phyloP scores from a whole-genome alignment of 1,140 invertebrate genomes.

The Scaptodrosophila lebanonensis region DNA sequence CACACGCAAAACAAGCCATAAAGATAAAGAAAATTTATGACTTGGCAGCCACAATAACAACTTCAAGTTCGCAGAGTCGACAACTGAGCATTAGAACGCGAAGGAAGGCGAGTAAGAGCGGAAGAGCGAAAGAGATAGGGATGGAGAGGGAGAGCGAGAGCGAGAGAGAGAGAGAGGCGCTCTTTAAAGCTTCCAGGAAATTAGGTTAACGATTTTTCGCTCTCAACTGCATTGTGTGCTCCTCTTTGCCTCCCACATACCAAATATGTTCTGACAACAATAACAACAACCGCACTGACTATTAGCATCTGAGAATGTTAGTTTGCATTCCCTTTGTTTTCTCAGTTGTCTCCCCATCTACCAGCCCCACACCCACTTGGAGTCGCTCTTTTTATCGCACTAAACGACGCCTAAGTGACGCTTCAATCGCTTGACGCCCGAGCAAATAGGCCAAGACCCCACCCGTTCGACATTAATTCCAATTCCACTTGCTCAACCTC shows the following conservation, averaged over 20 bases:
- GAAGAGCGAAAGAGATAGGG: background rate
- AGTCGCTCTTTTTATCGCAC: constrained; percentile 61
- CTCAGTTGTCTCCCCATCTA: too few relatives aligned
- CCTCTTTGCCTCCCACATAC: constrained; percentile 7
- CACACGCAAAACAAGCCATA: constrained; percentile 68
- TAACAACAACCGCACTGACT: constrained; percentile 1
- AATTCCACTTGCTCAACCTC: too few relatives aligned
- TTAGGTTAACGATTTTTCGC: constrained; percentile 75
- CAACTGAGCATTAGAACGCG: too few relatives aligned
- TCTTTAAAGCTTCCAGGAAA: constrained; percentile 34
- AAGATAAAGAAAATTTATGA: constrained; percentile 73
- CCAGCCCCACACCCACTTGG: constrained; percentile 1
- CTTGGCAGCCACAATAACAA: constrained; percentile 48
- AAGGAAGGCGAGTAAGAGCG: background rate
- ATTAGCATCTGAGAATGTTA: too few relatives aligned
- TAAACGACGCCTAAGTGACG: constrained; percentile 70
- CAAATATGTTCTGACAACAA: constrained; percentile 52
- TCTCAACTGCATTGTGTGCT: constrained; percentile 38
- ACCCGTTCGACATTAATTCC: too few relatives aligned
- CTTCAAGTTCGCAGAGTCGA: too few relatives aligned
- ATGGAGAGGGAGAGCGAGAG: background rate
- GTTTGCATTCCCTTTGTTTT: too few relatives aligned
- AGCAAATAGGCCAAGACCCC: too few relatives aligned
- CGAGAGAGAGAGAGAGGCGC: constrained; percentile 23
- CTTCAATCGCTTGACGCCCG: constrained; percentile 28